A percentile compares a stretch with the other conserved stretches of the same genome.
Evolutionary conservation across 1,140 invertebrate species (phyloP).

Genomic region (Halotydeus destructor): DNA sequence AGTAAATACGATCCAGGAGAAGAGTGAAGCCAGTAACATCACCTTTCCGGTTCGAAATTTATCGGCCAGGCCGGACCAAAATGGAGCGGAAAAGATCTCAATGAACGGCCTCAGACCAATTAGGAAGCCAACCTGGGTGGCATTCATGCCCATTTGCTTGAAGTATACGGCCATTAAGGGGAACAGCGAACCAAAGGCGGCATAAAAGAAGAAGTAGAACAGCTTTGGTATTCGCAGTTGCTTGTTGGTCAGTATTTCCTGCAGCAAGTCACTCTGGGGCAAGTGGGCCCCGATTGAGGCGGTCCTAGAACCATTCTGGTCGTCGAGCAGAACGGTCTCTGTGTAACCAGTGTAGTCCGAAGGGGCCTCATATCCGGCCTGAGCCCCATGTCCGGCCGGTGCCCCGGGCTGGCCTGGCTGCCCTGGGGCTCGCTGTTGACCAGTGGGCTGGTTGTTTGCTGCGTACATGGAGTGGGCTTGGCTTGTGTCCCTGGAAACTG

Average conservation of each 20-base stretch:
- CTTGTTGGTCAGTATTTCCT: conserved; percentile 20
- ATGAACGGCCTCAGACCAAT: conserved; percentile 85
- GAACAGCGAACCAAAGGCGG: conserved; percentile 92
- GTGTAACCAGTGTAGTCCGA: too few relatives aligned
- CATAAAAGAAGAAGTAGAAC: conserved; percentile 99
- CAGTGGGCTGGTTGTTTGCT: too few relatives aligned
- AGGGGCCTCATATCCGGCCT: too few relatives aligned
- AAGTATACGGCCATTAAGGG: conserved; percentile 96
- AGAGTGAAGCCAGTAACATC: conserved; percentile 67
- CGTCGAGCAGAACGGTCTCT: conserved; percentile 2
- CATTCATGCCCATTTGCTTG: conserved; percentile 94
- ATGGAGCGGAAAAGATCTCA: conserved; percentile 89
- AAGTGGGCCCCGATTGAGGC: too few relatives aligned
- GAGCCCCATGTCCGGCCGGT: too few relatives aligned
- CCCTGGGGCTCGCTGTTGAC: too few relatives aligned
- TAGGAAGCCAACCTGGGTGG: conserved; percentile 64
- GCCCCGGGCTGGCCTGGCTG: too few relatives aligned
- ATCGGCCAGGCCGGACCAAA: conserved; percentile 89
- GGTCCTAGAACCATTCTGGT: neutral
- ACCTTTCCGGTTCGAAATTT: conserved; percentile 67
- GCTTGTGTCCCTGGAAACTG: too few relatives aligned
- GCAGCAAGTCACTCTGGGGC: conserved; percentile 2
- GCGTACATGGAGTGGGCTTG: too few relatives aligned
- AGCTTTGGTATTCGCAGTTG: conserved; percentile 78
- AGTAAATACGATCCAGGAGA: conserved; percentile 90